These are phyloP conservation scores for Callyntrura guangdongensis DNA, from an alignment of 2,888 invertebrate species.

Conservation along the genomic window DNA sequence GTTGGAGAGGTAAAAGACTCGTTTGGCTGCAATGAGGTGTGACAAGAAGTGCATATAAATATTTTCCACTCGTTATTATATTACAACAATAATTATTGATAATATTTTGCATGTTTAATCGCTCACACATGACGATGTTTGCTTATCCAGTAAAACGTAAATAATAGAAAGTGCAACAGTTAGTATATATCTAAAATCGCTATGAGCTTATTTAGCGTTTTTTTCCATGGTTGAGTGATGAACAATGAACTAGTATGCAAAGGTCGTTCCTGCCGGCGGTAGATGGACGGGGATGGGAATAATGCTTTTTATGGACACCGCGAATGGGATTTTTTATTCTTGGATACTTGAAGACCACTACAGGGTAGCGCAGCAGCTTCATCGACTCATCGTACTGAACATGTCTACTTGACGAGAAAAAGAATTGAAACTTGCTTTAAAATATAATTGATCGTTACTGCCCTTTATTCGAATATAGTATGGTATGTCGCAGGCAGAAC, in stretches of 20 bases:
- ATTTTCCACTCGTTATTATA: neutral
- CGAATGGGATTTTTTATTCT: neutral
- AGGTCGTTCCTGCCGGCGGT: conserved; percentile 56
- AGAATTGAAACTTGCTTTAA: no score
- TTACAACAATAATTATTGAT: neutral
- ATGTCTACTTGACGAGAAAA: no score
- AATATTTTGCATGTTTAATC: conserved; percentile 41
- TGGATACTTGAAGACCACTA: no score
- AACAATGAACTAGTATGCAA: conserved; percentile 4
- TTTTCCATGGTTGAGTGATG: neutral
- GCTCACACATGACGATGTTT: neutral
- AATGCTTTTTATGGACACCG: conserved; percentile 14
- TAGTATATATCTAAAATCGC: no score
- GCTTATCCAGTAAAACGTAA: neutral
- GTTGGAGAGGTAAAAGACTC: neutral
- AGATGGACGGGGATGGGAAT: conserved; percentile 66
- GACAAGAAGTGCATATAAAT: conserved; percentile 16
- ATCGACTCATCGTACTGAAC: no score
- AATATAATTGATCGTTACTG: no score
- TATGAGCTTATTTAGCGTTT: no score
- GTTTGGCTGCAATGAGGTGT: conserved; percentile 5
- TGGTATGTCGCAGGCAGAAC: no score
- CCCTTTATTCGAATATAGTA: no score
- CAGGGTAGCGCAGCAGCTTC: no score
- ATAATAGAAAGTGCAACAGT: conserved; percentile 17